phyloP scores from a whole-genome alignment of 2,888 invertebrate genomes.

The Pilophorus perplexus region DNA sequence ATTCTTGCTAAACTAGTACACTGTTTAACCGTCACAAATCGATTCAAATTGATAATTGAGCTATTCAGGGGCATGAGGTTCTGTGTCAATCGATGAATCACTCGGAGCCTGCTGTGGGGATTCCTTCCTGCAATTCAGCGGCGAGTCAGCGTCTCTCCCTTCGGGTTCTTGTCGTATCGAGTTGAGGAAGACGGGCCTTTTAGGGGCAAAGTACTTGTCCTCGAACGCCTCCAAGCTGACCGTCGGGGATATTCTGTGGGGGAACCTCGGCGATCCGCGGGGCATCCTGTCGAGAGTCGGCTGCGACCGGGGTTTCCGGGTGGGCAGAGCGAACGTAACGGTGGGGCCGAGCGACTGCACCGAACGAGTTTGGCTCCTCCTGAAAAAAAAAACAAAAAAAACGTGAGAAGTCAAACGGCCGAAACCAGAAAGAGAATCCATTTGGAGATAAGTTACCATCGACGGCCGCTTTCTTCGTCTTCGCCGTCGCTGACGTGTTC shows the following conservation, averaged over 20 bases:
- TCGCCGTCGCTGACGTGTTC: slow-evolving; percentile 34
- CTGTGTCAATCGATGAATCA: no score
- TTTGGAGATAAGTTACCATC: no score
- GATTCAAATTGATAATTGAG: no score
- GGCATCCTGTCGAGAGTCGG: slow-evolving; percentile 56
- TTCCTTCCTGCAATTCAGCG: no score
- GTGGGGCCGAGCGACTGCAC: slow-evolving; percentile 45
- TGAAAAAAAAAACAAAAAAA: no score
- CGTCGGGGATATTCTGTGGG: slow-evolving; percentile 68
- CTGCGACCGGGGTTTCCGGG: slow-evolving; percentile 44
- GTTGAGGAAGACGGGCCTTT: slow-evolving; percentile 21
- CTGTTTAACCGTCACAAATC: no score
- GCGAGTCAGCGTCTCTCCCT: slow-evolving; percentile 11
- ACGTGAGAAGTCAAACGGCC: no score
- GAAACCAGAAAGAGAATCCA: no score
- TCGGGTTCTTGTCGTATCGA: slow-evolving; percentile 32
- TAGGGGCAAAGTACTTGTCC: slow-evolving; percentile 29
- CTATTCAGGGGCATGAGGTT: no score
- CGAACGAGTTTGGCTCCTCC: slow-evolving; percentile 44
- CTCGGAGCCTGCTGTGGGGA: no score
- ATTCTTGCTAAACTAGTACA: no score
- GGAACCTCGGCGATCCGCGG: slow-evolving; percentile 71
- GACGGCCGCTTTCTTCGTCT: slow-evolving; percentile 18
- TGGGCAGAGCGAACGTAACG: slow-evolving; percentile 46
- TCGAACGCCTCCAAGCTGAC: slow-evolving; percentile 56